These are phyloP conservation scores for Trachelus troglodyta DNA, from an alignment of 2,888 invertebrate genomes.

Conservation along the genomic window DNA sequence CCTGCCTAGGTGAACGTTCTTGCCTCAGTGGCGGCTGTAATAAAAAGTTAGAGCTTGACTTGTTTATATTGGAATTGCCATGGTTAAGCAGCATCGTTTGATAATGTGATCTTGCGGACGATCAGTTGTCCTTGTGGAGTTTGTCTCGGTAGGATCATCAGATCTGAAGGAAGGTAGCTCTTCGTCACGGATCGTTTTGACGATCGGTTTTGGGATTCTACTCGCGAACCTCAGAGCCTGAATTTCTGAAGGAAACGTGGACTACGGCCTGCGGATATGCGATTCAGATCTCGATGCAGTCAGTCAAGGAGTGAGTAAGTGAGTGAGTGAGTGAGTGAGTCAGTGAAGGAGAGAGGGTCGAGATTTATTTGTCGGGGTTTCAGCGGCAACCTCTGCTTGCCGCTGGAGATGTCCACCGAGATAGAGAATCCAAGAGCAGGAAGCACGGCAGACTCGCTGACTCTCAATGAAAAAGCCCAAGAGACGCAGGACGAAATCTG, in stretches of 20 bases:
- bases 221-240: slow-evolving; percentile 33
- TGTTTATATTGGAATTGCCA: background rate
- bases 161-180: background rate
- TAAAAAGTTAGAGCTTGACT: background rate
- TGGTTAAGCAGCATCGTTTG: background rate
- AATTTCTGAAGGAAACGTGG: slow-evolving; percentile 36
- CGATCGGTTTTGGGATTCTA: slow-evolving; percentile 33
- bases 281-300: slow-evolving; percentile 44
- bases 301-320: slow-evolving; percentile 32
- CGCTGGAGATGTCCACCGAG: slow-evolving; percentile 55
- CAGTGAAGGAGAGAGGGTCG: slow-evolving; percentile 36
- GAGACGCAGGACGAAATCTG: slow-evolving; percentile 11
- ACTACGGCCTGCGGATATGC: slow-evolving; percentile 38
- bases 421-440: slow-evolving; percentile 56
- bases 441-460: slow-evolving; percentile 57
- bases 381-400: slow-evolving; percentile 40
- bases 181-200: background rate
- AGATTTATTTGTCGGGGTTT: slow-evolving; percentile 56
- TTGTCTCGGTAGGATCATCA: background rate
- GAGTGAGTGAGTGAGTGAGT: slow-evolving; percentile 20
- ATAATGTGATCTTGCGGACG: background rate
- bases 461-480: slow-evolving; percentile 56
- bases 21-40: background rate
- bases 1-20: background rate
- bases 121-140: background rate